Percentiles rank a stretch among this genome's conserved stretches.
These are phyloP conservation scores for Gymnoscelis rufifasciata DNA, from an alignment of 2,888 invertebrate genomes.

Conservation along the genomic window DNA sequence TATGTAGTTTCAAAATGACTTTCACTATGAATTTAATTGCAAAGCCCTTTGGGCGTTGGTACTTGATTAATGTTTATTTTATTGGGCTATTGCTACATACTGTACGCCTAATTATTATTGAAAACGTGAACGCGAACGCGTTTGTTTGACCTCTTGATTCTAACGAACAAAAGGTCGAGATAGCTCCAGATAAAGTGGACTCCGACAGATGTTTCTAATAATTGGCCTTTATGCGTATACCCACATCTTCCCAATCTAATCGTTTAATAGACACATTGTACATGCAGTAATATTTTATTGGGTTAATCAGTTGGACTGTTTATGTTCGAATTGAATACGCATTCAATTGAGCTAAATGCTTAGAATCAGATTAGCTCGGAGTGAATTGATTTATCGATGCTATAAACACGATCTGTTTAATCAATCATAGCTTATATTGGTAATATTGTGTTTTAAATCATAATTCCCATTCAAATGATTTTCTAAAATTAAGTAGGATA, in stretches of 20 bases:
- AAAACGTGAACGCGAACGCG: conserved; percentile 30
- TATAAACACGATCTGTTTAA: neutral
- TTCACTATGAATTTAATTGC: conserved; percentile 36
- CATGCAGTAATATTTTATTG: conserved; percentile 24
- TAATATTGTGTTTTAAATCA: no score
- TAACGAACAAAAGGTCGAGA: conserved; percentile 23
- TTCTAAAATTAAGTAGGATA: no score
- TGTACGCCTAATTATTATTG: conserved; percentile 33
- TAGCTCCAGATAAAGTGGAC: conserved; percentile 31
- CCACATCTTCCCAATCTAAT: conserved; percentile 21
- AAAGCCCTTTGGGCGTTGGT: conserved; percentile 22
- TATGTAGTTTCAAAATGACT: conserved; percentile 29
- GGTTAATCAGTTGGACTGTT: conserved; percentile 23
- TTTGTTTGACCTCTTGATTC: conserved; percentile 29
- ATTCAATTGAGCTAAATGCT: conserved; percentile 11
- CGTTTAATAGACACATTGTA: conserved; percentile 19
- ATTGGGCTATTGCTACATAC: conserved; percentile 43
- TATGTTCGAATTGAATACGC: conserved; percentile 11
- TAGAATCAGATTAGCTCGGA: conserved; percentile 8
- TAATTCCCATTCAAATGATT: no score
- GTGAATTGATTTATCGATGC: conserved; percentile 9
- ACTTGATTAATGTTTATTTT: conserved; percentile 44
- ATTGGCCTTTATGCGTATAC: conserved; percentile 5
- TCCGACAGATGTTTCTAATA: conserved; percentile 35
- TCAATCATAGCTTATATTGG: neutral